Evolutionary conservation across 1,140 invertebrate genomes (phyloP).

Genomic region (Zaprionus nigranus): DNA sequence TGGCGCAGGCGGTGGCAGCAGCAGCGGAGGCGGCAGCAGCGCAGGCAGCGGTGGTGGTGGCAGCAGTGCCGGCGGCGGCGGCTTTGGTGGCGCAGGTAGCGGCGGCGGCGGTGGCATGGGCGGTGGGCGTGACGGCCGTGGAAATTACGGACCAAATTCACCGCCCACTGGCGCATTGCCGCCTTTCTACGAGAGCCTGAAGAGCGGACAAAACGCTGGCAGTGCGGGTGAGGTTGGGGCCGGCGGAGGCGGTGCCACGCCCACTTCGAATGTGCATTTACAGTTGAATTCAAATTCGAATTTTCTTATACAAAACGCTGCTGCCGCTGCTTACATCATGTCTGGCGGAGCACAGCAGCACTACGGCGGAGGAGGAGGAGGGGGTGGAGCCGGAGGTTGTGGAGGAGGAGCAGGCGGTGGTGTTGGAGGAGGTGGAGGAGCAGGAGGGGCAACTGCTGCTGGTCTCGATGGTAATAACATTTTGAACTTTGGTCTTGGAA

Average conservation of each 20-base stretch:
- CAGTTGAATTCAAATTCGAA: conserved; percentile 87
- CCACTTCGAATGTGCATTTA: conserved; percentile 81
- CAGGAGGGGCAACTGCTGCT: conserved; percentile 19
- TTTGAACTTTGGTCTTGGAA: conserved; percentile 72
- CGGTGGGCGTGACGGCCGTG: conserved; percentile 90
- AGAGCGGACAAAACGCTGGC: conserved; percentile 89
- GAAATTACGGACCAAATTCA: conserved; percentile 92
- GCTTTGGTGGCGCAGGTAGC: conserved; percentile 86
- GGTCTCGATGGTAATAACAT: conserved; percentile 72
- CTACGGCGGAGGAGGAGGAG: conserved; percentile 8
- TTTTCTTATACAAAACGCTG: conserved; percentile 86
- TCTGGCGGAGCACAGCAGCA: conserved; percentile 54
- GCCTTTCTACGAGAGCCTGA: conserved; percentile 93
- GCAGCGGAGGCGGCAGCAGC: conserved; percentile 85
- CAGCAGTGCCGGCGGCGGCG: conserved; percentile 83
- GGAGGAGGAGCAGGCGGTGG: conserved; percentile 14
- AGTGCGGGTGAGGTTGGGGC: conserved; percentile 81
- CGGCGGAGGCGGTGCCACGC: conserved; percentile 58
- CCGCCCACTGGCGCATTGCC: conserved; percentile 92
- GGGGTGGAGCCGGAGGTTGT: conserved; percentile 13
- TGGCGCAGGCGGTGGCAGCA: conserved; percentile 84
- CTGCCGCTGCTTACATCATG: conserved; percentile 77
- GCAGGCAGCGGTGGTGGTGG: conserved; percentile 85
- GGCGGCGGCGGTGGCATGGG: conserved; percentile 89
- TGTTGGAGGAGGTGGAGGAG: conserved; percentile 11